Evolutionary conservation across 2,888 invertebrate genomes (phyloP).

Genomic region (Iselma pallidipennis): DNA sequence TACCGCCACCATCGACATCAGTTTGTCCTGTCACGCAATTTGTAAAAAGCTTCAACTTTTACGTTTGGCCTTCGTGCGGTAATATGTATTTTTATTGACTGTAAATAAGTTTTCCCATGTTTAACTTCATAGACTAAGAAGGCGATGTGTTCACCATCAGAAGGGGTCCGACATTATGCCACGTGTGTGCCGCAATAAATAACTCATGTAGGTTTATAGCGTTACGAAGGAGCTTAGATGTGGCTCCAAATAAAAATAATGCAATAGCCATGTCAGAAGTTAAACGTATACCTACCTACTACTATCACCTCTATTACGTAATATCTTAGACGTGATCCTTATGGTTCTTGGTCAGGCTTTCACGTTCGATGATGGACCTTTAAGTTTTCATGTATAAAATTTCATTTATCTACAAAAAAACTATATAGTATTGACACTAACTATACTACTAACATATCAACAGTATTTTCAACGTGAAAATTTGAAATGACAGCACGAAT

Average conservation of each 20-base stretch:
- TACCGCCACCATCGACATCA: not conserved
- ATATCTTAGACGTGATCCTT: constrained; percentile 36
- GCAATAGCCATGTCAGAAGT: constrained; percentile 44
- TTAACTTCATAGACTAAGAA: constrained; percentile 37
- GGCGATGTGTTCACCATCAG: constrained; percentile 26
- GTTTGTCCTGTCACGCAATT: not conserved
- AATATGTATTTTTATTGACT: constrained; percentile 36
- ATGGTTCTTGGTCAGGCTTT: constrained; percentile 13
- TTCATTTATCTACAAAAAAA: not conserved
- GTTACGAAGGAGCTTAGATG: constrained; percentile 26
- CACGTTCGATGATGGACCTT: constrained; percentile 7
- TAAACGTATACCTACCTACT: constrained; percentile 31
- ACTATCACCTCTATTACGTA: constrained; percentile 39
- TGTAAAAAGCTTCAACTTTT: not conserved
- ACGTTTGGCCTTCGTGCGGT: constrained; percentile 9
- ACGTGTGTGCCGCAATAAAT: constrained; percentile 44
- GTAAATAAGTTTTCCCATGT: constrained; percentile 38
- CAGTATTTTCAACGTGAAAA: not conserved
- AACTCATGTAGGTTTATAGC: constrained; percentile 44
- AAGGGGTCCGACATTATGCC: constrained; percentile 38
- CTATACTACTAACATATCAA: not conserved
- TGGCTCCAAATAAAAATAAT: constrained; percentile 44
- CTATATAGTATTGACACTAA: not conserved
- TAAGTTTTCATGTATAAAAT: no score
- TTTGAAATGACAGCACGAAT: not conserved